Percentiles rank a stretch among this genome's conserved stretches.
Evolutionary conservation across 2,888 invertebrate species (phyloP).

Genomic region (Xestia ashworthii): DNA sequence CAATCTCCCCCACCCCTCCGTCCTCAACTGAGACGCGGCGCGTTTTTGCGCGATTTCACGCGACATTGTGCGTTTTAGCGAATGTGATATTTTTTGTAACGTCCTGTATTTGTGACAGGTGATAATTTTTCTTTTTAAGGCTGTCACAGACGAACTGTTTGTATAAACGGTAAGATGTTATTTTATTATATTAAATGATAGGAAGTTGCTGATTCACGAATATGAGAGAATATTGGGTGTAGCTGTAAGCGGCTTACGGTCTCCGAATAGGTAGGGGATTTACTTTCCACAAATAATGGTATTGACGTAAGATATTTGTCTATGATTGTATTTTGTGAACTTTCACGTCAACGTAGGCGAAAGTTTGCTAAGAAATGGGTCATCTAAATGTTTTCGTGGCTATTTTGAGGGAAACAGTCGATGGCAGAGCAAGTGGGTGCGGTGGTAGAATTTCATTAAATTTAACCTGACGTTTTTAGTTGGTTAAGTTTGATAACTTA

Average conservation of each 20-base stretch:
- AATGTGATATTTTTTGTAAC: conserved; percentile 69
- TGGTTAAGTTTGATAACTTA: too few species aligned
- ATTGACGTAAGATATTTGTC: conserved; percentile 40
- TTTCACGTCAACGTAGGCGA: conserved; percentile 17
- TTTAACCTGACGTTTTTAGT: background rate
- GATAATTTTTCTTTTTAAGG: conserved; percentile 62
- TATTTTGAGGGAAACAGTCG: background rate
- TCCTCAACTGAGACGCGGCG: conserved; percentile 33
- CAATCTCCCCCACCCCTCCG: conserved; percentile 47
- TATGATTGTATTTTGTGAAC: conserved; percentile 51
- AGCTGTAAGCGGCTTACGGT: conserved; percentile 50
- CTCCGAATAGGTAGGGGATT: conserved; percentile 36
- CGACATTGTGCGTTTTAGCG: conserved; percentile 64
- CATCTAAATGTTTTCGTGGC: background rate
- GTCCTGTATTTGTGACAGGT: conserved; percentile 66
- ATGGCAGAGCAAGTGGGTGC: background rate
- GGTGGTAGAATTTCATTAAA: background rate
- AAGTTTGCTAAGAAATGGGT: background rate
- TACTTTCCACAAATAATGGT: conserved; percentile 38
- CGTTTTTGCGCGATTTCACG: conserved; percentile 65
- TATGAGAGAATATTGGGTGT: conserved; percentile 40
- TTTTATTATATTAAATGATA: conserved; percentile 30
- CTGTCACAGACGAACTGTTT: conserved; percentile 23
- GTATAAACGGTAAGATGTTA: conserved; percentile 23
- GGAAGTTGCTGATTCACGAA: conserved; percentile 36